Conservation (phyloP, 2,113 vertebrate species). For the Sander vitreus region DNA sequence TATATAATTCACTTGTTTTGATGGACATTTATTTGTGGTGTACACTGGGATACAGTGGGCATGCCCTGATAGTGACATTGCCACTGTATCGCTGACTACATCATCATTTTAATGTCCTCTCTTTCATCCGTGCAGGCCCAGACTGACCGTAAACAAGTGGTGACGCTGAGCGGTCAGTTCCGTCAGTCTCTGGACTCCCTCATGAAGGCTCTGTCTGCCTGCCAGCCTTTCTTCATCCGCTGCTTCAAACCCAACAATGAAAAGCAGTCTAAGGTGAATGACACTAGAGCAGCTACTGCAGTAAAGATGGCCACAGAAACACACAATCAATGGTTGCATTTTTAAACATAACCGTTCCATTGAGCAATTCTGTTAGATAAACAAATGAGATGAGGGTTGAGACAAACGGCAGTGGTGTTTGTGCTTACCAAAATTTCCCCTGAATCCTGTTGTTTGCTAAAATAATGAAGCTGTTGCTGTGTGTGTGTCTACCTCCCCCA, state of each 20-base stretch:
- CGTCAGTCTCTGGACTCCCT: conserved; percentile 94
- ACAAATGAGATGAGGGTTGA: background rate
- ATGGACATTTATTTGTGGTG: background rate
- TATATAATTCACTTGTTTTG: background rate
- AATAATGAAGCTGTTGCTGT: background rate
- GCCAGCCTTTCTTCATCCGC: conserved; percentile 95
- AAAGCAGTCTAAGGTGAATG: conserved; percentile 92
- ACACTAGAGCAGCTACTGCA: background rate
- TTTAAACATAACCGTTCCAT: background rate
- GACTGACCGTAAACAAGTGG: conserved; percentile 84
- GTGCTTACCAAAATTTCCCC: background rate
- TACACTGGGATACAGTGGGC: background rate
- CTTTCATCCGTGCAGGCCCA: conserved; percentile 48
- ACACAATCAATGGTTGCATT: background rate
- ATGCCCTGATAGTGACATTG: background rate
- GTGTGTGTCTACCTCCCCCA: background rate
- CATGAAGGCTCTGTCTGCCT: conserved; percentile 91
- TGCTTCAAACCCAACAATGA: conserved; percentile 96
- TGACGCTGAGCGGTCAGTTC: conserved; percentile 92
- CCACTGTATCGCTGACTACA: background rate
- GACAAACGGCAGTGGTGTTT: background rate
- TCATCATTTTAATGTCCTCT: background rate
- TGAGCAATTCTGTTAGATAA: background rate
- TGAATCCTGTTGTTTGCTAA: background rate
- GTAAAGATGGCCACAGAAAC: background rate